A percentile compares a stretch with the other conserved stretches of the same genome.
Evolutionary conservation across 2,888 invertebrate genomes (phyloP).

Genomic region (Pedicia rivosa): DNA sequence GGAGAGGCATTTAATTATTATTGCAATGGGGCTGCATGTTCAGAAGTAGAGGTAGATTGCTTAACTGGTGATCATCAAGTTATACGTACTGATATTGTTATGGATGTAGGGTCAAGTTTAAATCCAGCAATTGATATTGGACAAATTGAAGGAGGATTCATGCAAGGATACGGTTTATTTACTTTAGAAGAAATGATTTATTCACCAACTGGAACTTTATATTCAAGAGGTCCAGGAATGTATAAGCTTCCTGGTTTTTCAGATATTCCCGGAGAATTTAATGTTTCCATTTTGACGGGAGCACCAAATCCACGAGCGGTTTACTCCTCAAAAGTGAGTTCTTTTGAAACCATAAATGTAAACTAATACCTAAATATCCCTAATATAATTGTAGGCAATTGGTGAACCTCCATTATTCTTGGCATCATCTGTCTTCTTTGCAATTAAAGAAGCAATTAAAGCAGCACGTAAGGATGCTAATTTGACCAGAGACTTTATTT

Average conservation of each 20-base stretch:
- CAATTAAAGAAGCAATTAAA: slow-evolving; percentile 73
- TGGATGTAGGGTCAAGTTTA: slow-evolving; percentile 90
- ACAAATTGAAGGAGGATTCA: slow-evolving; percentile 88
- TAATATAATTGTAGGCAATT: slow-evolving; percentile 56
- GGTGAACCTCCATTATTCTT: slow-evolving; percentile 92
- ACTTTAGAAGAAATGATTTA: slow-evolving; percentile 81
- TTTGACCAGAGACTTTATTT: slow-evolving; percentile 37
- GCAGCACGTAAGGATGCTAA: slow-evolving; percentile 61
- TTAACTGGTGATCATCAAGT: slow-evolving; percentile 88
- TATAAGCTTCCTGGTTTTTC: slow-evolving; percentile 90
- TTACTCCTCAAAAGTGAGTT: slow-evolving; percentile 91
- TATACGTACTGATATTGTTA: slow-evolving; percentile 79
- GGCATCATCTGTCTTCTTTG: slow-evolving; percentile 76
- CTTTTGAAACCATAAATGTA: slow-evolving; percentile 2
- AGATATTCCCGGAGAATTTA: slow-evolving; percentile 82
- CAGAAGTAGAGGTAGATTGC: slow-evolving; percentile 87
- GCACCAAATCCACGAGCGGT: slow-evolving; percentile 80
- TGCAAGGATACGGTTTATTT: slow-evolving; percentile 88
- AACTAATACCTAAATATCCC: slow-evolving; percentile 4
- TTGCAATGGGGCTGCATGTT: slow-evolving; percentile 71
- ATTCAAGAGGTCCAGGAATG: slow-evolving; percentile 78
- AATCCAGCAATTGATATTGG: slow-evolving; percentile 96
- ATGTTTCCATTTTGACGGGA: slow-evolving; percentile 83
- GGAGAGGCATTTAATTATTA: slow-evolving; percentile 71
- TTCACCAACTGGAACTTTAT: slow-evolving; percentile 65